Conservation (phyloP, 2,888 invertebrate genomes). For the Ophion ventricosus region DNA sequence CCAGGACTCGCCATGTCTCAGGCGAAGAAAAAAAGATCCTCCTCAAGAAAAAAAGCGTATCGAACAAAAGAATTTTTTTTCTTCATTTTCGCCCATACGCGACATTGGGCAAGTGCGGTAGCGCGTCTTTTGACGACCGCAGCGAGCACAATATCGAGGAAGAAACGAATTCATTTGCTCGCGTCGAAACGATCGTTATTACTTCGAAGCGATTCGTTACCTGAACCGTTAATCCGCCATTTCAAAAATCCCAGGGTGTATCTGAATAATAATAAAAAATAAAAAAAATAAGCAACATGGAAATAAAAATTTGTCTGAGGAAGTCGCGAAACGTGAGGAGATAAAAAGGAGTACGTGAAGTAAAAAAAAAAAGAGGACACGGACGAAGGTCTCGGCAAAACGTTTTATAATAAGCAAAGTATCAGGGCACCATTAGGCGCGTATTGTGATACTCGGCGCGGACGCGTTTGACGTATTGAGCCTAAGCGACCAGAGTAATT, state of each 20-base stretch:
- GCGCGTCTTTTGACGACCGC: too few species aligned
- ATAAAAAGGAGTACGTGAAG: background rate
- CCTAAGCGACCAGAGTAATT: constrained; percentile 35
- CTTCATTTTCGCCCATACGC: too few species aligned
- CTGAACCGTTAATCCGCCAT: background rate
- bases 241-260: background rate
- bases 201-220: background rate
- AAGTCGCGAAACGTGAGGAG: background rate
- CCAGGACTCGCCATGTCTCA: too few species aligned
- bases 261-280: background rate
- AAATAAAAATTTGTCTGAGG: background rate
- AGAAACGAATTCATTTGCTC: background rate
- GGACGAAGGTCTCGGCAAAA: background rate
- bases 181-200: background rate
- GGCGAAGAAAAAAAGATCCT: too few species aligned
- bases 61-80: too few species aligned
- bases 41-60: too few species aligned
- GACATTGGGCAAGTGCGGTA: too few species aligned
- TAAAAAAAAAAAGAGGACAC: background rate
- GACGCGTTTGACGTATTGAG: constrained; percentile 8
- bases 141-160: too few species aligned
- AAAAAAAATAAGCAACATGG: background rate
- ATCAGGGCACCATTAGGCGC: constrained; percentile 6
- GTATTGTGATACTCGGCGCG: constrained; percentile 14
- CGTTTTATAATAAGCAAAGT: constrained; percentile 14